Conservation (phyloP, 2,113 vertebrate genomes). For the Cyrtonyx montezumae region DNA sequence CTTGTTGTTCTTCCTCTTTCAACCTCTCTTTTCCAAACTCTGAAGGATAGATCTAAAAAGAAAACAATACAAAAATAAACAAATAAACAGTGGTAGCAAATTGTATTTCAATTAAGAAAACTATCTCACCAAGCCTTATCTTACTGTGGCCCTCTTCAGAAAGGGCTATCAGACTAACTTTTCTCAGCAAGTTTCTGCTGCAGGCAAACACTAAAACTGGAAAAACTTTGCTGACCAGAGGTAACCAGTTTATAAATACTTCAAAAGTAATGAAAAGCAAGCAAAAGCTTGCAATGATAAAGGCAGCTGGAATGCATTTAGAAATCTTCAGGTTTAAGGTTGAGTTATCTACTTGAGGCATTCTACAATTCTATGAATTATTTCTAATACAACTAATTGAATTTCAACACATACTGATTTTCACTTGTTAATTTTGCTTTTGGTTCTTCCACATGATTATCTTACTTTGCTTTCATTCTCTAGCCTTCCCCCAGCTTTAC, state of each 20-base stretch:
- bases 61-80: not conserved
- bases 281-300: not conserved
- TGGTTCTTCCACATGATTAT: not conserved
- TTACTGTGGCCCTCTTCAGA: not conserved
- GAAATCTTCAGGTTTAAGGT: not conserved
- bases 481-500: not conserved
- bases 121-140: not conserved
- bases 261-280: not conserved
- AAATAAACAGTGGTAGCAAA: not conserved
- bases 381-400: not conserved
- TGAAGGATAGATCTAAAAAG: conserved; percentile 90
- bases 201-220: not conserved
- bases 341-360: not conserved
- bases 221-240: not conserved
- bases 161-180: not conserved
- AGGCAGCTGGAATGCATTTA: not conserved
- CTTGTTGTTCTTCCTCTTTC: conserved; percentile 85
- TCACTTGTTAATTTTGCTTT: not conserved
- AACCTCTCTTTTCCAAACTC: conserved; percentile 91
- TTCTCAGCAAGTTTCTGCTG: not conserved
- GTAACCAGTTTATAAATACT: not conserved
- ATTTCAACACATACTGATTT: not conserved
- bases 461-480: not conserved
- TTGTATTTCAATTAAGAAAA: not conserved
- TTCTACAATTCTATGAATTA: not conserved